Conservation (phyloP, 1,140 invertebrate species). For the Portunus trituberculatus region DNA sequence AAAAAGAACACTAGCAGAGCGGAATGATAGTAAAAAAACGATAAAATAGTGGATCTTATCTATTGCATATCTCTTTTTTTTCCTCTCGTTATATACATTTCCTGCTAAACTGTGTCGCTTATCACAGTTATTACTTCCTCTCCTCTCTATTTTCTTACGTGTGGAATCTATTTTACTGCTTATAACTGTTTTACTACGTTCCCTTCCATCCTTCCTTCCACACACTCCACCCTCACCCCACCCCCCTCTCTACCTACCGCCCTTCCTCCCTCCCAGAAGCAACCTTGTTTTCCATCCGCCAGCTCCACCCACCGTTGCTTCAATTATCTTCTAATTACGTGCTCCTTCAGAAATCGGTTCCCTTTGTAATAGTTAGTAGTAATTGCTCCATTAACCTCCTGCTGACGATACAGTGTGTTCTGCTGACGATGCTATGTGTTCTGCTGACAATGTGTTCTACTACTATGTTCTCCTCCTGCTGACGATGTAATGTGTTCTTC, state of each 20-base stretch:
- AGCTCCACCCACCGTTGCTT: no score
- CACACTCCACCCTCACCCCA: neutral
- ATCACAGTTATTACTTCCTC: neutral
- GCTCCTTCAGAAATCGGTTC: neutral
- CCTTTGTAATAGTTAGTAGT: neutral
- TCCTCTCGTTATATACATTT: neutral
- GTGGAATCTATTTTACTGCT: neutral
- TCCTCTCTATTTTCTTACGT: neutral
- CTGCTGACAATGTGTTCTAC: conserved; percentile 47
- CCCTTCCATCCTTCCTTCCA: neutral
- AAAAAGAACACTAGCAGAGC: neutral
- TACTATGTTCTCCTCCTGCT: conserved; percentile 78
- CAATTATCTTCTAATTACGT: neutral
- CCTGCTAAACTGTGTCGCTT: neutral
- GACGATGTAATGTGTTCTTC: neutral
- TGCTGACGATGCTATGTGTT: conserved; percentile 3
- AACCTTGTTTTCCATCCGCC: no score
- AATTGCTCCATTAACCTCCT: neutral
- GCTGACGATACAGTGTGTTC: neutral
- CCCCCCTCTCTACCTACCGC: no score
- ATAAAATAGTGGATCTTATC: neutral
- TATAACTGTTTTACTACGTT: neutral
- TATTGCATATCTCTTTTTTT: neutral
- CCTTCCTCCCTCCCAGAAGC: no score
- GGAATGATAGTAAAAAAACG: neutral